Base-by-base conservation (phyloP, 2,113 vertebrate species). In the Chaenogobius annularis region DNA sequence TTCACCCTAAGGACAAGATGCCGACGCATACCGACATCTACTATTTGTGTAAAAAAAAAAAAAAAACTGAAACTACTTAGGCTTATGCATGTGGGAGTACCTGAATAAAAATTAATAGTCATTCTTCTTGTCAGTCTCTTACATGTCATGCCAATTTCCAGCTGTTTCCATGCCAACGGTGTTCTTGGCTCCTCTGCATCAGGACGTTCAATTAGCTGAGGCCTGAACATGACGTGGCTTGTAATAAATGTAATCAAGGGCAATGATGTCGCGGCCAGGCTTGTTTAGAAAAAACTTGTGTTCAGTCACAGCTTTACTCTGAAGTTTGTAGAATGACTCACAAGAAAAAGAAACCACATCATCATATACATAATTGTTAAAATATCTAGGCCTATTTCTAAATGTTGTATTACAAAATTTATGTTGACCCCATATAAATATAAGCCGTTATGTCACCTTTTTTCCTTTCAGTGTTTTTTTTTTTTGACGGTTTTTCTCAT, bases 111-210 rank as follows among this genome's bases (percentile, higher is more conserved):
- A 20, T 7, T 17, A 19, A 1, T 46, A 11, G 48, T 54, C 13
- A 17, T 17, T 50, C 5, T 15, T 50, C 47, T 17, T 7, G 47
- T 7, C 17, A 19, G 15, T 50, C 19, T 19, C 50, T 54, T 35
- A 17, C 26, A 31, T 61, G 35, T 17, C 23, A 31, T 2, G 1
- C 35, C 26, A 62, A 6, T n/a, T 52, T 31, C 3, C 37, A 56
- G 22, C 26, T 8, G 83, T 89, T 86, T 56, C 83, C 71, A 85
- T 88, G 86, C 63, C 79, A 67, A 80, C 83, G 0, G 64, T 68
- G 75, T 72, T 64, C 64, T 74, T 81, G 61, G 55, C 52, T 48
- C 75, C 20, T 80, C 7, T 43, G 31, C 66, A 12, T 61, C 26
- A 77, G 77, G 44, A 72, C 64, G 62, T 75, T 83, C 13, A 71